phyloP scores from a whole-genome alignment of 2,797 vertebrate genomes.

The Ciconia nigra region DNA sequence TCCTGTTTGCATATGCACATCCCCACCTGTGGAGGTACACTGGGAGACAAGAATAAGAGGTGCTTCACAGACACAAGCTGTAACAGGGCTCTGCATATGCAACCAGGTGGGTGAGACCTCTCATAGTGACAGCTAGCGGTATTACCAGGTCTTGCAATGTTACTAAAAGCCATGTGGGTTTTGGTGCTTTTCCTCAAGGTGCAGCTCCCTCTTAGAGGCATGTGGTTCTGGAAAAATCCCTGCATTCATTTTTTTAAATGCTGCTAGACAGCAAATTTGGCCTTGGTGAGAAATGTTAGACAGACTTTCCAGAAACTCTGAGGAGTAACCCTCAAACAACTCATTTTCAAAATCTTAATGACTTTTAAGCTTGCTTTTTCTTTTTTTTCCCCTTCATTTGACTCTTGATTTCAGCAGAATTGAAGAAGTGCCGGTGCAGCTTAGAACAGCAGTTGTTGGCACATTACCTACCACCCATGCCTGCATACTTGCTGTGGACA shows the following conservation, averaged over 20 bases:
- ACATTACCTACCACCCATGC: constrained; percentile 41
- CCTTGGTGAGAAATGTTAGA: neutral
- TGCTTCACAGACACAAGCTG: neutral
- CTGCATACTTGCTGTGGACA: neutral
- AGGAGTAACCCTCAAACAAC: neutral
- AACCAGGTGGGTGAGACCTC: neutral
- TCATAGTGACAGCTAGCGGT: neutral
- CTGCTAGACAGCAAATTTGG: neutral
- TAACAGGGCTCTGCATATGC: neutral
- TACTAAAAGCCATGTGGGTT: neutral
- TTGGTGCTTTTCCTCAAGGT: neutral
- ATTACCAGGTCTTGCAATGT: neutral
- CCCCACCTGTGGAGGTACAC: neutral
- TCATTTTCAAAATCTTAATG: neutral
- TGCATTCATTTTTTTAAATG: neutral
- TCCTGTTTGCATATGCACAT: neutral
- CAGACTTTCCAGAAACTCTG: neutral
- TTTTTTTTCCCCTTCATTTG: neutral
- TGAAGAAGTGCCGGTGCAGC: neutral
- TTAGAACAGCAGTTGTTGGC: constrained; percentile 19
- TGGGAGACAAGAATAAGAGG: neutral
- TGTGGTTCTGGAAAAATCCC: neutral
- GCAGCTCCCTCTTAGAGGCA: neutral
- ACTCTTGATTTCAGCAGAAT: neutral
- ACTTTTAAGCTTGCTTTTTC: neutral